Evolutionary conservation across 2,113 vertebrate genomes (phyloP).

Genomic region (Pycnonotus jocosus): DNA sequence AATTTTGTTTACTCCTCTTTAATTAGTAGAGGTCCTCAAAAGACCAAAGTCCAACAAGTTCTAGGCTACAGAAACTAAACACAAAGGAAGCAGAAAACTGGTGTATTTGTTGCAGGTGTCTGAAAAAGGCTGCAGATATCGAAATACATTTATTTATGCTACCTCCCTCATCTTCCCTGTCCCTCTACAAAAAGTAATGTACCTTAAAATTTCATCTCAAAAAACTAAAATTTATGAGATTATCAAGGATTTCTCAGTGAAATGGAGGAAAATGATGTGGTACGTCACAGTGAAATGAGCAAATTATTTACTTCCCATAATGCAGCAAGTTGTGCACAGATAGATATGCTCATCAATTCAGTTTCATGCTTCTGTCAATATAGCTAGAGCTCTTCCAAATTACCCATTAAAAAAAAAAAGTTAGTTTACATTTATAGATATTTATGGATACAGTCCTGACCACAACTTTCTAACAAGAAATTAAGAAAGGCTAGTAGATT

Average conservation of each 20-base stretch:
- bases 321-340: background rate
- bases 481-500: background rate
- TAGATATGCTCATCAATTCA: background rate
- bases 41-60: background rate
- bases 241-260: background rate
- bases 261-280: background rate
- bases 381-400: background rate
- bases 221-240: rapidly evolving
- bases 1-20: background rate
- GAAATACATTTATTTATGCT: background rate
- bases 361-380: background rate
- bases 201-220: background rate
- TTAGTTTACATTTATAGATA: background rate
- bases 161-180: background rate
- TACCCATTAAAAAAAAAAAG: background rate
- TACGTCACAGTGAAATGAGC: background rate
- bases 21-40: background rate
- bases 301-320: background rate
- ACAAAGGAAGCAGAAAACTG: background rate
- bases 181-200: background rate
- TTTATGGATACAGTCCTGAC: background rate
- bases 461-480: background rate
- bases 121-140: background rate
- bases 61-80: background rate
- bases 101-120: background rate